Percentiles rank a stretch among this genome's conserved stretches.
phyloP scores from a whole-genome alignment of 2,888 invertebrate species.

The Arrhopalites spinosus region DNA sequence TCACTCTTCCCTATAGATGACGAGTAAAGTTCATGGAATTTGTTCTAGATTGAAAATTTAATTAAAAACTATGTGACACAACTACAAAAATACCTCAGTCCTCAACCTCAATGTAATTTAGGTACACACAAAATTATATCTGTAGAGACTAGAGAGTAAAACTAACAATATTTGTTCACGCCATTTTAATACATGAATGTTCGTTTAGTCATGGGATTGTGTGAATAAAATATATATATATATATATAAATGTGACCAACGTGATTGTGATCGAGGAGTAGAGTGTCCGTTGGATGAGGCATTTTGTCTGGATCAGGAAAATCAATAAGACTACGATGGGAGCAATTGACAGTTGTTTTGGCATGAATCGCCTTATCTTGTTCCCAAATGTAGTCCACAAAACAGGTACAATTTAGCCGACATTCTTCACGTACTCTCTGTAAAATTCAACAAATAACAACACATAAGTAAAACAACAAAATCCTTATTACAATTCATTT shows the following conservation, averaged over 20 bases:
- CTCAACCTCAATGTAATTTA: too few relatives aligned
- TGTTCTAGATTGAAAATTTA: too few relatives aligned
- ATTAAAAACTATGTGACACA: too few relatives aligned
- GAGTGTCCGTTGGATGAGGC: conserved; percentile 70
- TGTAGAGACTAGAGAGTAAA: too few relatives aligned
- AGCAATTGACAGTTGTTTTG: conserved; percentile 73
- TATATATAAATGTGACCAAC: conserved; percentile 64
- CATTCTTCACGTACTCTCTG: conserved; percentile 53
- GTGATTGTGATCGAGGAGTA: conserved; percentile 71
- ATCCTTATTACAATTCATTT: neutral
- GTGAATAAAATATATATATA: neutral
- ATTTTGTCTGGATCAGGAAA: conserved; percentile 65
- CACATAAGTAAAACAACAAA: neutral
- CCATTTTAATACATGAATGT: too few relatives aligned
- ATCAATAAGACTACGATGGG: conserved; percentile 63
- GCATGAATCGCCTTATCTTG: conserved; percentile 57
- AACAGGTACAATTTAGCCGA: conserved; percentile 52
- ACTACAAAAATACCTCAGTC: too few relatives aligned
- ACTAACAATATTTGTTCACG: too few relatives aligned
- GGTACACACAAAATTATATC: too few relatives aligned
- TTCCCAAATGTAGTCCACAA: conserved; percentile 55
- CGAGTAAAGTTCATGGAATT: too few relatives aligned
- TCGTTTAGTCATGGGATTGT: too few relatives aligned
- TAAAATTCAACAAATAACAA: neutral
- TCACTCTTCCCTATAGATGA: too few relatives aligned